A percentile compares a stretch with the other conserved stretches of the same genome.
Evolutionary conservation across 2,888 invertebrate genomes (phyloP).

Genomic region (Drosophila anceps): DNA sequence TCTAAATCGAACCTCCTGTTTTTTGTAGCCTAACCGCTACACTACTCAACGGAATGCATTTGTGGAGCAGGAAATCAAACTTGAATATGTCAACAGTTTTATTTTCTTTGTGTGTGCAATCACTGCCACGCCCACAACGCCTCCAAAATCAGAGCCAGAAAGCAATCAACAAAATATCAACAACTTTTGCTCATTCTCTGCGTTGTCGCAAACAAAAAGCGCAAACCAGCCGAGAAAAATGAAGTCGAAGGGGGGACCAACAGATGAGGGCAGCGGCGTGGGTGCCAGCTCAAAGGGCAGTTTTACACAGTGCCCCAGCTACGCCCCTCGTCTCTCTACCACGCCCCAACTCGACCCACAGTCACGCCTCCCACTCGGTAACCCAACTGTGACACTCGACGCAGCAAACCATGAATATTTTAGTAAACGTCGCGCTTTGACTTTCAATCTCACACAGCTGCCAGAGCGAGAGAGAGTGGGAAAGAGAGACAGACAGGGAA

Average conservation of each 20-base stretch:
- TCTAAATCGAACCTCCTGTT: not conserved
- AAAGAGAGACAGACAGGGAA: not conserved
- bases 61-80: slow-evolving; percentile 15
- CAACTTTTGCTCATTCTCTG: slow-evolving; percentile 71
- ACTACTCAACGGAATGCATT: slow-evolving; percentile 1
- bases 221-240: slow-evolving; percentile 40
- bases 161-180: slow-evolving; percentile 79
- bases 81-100: slow-evolving; percentile 33
- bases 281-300: slow-evolving; percentile 54
- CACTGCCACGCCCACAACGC: slow-evolving; percentile 36
- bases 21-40: not conserved
- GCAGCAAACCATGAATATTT: slow-evolving; percentile 78
- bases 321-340: not conserved
- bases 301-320: slow-evolving; percentile 40
- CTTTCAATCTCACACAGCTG: slow-evolving; percentile 46
- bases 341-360: too few species aligned
- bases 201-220: slow-evolving; percentile 64
- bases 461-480: slow-evolving; percentile 6
- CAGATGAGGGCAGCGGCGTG: not conserved
- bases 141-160: slow-evolving; percentile 53
- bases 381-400: slow-evolving; percentile 67
- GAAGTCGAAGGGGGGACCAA: slow-evolving; percentile 7
- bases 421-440: slow-evolving; percentile 78
- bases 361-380: not conserved
- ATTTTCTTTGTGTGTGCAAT: slow-evolving; percentile 15